A percentile compares a stretch with the other conserved stretches of the same genome.
These are phyloP conservation scores for Drosophila nr. fundita DNA, from an alignment of 2,888 invertebrate genomes.

Conservation along the genomic window DNA sequence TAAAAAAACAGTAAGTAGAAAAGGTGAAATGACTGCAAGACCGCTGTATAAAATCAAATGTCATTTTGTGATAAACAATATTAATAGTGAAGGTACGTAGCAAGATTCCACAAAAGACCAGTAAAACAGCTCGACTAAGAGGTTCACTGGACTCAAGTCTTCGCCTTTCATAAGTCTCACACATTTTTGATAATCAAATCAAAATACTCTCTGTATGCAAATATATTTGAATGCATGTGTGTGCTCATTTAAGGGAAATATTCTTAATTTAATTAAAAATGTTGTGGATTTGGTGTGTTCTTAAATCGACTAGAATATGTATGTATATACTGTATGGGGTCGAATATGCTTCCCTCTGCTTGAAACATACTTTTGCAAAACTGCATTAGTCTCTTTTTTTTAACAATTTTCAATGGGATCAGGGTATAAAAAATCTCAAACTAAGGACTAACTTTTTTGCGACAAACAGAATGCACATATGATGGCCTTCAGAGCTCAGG, in stretches of 20 bases:
- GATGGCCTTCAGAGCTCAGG: slow-evolving; percentile 14
- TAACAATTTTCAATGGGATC: not conserved
- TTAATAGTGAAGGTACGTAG: slow-evolving; percentile 11
- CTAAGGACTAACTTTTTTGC: slow-evolving; percentile 45
- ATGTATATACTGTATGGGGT: not conserved
- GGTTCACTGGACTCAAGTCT: not conserved
- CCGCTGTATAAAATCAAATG: slow-evolving; percentile 59
- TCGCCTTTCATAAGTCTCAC: not conserved
- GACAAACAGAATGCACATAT: slow-evolving; percentile 13
- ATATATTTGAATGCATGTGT: not conserved
- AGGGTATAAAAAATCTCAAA: not conserved
- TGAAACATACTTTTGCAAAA: not conserved
- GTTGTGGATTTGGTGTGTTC: not conserved
- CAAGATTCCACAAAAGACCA: slow-evolving; percentile 5
- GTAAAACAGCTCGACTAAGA: not conserved
- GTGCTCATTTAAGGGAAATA: not conserved
- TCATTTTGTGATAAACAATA: slow-evolving; percentile 38
- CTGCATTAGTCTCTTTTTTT: not conserved
- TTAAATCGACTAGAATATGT: not conserved
- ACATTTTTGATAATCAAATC: not conserved
- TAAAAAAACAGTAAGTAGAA: slow-evolving; percentile 28
- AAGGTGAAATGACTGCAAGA: slow-evolving; percentile 19
- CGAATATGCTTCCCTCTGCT: not conserved
- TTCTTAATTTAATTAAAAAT: not conserved
- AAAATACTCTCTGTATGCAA: not conserved